phyloP scores from a whole-genome alignment of 2,888 invertebrate species.

The Trachelus iudaicus region DNA sequence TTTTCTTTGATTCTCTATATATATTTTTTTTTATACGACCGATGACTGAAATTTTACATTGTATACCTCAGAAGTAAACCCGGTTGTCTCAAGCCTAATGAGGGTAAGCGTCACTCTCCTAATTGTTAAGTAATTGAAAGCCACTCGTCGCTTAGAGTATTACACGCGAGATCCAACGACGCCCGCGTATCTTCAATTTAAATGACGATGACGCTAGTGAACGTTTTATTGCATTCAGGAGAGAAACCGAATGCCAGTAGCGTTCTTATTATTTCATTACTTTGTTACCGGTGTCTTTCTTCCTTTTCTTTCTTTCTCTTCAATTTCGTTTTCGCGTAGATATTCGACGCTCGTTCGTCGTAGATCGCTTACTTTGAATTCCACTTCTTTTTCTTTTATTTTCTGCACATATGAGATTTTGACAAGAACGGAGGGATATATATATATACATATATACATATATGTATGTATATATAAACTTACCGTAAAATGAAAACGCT shows the following conservation, averaged over 20 bases:
- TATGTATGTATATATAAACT: neutral
- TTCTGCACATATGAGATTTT: neutral
- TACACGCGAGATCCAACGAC: neutral
- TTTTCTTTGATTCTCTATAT: slow-evolving; percentile 8
- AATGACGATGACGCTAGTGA: neutral
- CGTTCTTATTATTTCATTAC: neutral
- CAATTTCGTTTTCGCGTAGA: neutral
- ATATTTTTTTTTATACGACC: neutral
- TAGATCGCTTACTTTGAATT: neutral
- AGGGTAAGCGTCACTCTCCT: neutral
- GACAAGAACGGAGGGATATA: neutral
- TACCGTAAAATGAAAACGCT: slow-evolving; percentile 5
- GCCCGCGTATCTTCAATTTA: neutral
- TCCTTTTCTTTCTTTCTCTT: neutral
- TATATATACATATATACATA: too few relatives aligned
- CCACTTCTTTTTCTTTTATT: neutral
- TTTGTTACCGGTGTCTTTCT: neutral
- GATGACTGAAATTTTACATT: neutral
- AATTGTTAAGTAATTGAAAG: neutral
- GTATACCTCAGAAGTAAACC: neutral
- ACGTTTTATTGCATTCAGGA: neutral
- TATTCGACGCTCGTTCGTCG: neutral
- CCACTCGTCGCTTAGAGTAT: neutral
- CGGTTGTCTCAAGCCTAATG: neutral
- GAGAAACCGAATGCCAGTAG: too few relatives aligned